Evolutionary conservation across 2,797 vertebrate species (phyloP), one percentile per base, ranked within the genome.

Genomic region (Capromys pilorides): DNA sequence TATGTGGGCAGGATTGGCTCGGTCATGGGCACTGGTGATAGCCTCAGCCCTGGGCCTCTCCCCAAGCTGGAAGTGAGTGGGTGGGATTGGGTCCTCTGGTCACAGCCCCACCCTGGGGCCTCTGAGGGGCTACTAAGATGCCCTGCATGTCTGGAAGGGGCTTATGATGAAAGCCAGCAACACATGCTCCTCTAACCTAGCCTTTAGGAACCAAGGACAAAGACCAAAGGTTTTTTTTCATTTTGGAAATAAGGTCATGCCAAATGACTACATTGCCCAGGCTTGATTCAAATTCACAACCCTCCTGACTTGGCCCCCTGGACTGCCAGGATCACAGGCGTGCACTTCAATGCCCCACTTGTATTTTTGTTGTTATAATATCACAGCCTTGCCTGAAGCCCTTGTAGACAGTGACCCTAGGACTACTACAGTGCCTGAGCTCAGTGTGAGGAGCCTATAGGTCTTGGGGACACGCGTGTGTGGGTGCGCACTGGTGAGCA

Each of bases 1-100:
- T 16, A 0, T 2, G 16, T 28, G 26, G 75, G 49, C 36, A 19
- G 0, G 16, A 10, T 0, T 5, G 39, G 36, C 49, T n/a, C 28
- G 11, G 24, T 14, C 67, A 33, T 22, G 75, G 59, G n/a, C 51
- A 10, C 12, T 45, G 21, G 51, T 21, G 8, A 13, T 13, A 18
- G 22, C 39, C 66, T 75, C 28, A 16, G 33, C 39, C 45, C 26
- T 18, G 26, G 18, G 66, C 16, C 54, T 80, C 67, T 61, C 2
- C 51, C 64, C 36, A 33, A 5, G 64, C 62, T 26, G 24, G 67
- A 81, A 31, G 66, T 45, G 41, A 31, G 73, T 14, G 26, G 71
- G 41, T 26, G 45, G 13, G 73, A 6, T 19, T 18, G 83, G 21
- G 54, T 39, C 57, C 69, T 51, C 41, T 11, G 8, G 28, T 26